phyloP scores from a whole-genome alignment of 2,888 invertebrate genomes.

The Euzetes globulus region DNA sequence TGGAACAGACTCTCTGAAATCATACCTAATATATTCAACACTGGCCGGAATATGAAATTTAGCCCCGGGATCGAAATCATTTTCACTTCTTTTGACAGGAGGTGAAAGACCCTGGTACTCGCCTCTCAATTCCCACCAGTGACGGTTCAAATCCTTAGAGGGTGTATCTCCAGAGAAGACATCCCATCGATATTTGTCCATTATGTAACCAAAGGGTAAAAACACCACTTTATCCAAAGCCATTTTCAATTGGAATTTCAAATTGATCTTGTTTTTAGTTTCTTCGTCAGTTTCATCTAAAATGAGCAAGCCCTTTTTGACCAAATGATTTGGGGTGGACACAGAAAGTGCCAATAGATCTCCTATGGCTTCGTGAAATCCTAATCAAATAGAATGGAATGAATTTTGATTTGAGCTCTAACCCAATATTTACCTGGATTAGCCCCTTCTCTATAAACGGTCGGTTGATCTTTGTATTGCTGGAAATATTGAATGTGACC shows the following conservation, averaged over 20 bases:
- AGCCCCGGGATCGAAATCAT: conserved; percentile 84
- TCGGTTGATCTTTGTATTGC: conserved; percentile 65
- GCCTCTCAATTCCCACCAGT: conserved; percentile 66
- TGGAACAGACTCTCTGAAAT: not conserved
- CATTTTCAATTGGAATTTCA: conserved; percentile 54
- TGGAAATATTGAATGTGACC: conserved; percentile 67
- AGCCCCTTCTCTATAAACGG: conserved; percentile 65
- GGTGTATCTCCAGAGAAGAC: conserved; percentile 66
- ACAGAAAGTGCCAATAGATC: conserved; percentile 64
- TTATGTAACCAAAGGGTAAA: conserved; percentile 70
- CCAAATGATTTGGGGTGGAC: conserved; percentile 57
- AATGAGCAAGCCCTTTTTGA: conserved; percentile 59
- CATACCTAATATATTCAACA: conserved; percentile 55
- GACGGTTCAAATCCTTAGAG: conserved; percentile 73
- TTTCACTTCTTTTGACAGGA: conserved; percentile 62
- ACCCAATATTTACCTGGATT: conserved; percentile 56
- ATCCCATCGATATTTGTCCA: conserved; percentile 81
- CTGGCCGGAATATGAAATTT: conserved; percentile 84
- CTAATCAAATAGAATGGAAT: conserved; percentile 50
- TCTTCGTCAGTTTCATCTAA: conserved; percentile 62
- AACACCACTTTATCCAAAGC: conserved; percentile 69
- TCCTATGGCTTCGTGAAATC: conserved; percentile 62
- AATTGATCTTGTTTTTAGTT: conserved; percentile 52
- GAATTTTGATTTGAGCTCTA: not conserved
- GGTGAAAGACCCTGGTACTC: conserved; percentile 57